A percentile compares a stretch with the other conserved stretches of the same genome.
phyloP scores from a whole-genome alignment of 2,113 vertebrate species.

The Morone saxatilis region DNA sequence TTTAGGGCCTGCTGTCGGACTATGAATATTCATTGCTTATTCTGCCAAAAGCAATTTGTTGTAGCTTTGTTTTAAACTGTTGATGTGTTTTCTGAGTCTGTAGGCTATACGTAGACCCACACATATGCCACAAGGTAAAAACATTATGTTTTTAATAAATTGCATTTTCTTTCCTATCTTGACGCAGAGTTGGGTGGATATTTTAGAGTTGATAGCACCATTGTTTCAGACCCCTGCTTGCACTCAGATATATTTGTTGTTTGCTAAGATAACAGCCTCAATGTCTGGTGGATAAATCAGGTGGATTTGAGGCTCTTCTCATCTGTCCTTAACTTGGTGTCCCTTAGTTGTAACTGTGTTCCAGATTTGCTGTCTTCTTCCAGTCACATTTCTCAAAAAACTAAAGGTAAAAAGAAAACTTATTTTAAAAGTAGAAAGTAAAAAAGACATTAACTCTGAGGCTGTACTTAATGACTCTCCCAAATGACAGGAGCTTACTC shows the following conservation, averaged over 20 bases:
- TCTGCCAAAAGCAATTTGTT: conserved; percentile 72
- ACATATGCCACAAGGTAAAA: conserved; percentile 37
- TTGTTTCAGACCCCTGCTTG: conserved; percentile 23
- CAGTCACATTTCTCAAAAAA: conserved; percentile 35
- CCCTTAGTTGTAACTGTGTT: conserved; percentile 15
- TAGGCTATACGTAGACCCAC: conserved; percentile 36
- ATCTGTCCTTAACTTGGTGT: conserved; percentile 36
- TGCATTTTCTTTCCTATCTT: conserved; percentile 15
- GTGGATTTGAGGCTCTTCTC: conserved; percentile 21
- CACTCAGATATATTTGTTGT: conserved; percentile 35
- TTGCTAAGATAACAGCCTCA: conserved; percentile 29
- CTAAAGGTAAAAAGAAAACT: conserved; percentile 44
- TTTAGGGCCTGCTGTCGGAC: conserved; percentile 69
- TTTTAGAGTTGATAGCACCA: conserved; percentile 22
- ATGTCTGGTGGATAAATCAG: conserved; percentile 15
- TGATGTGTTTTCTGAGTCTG: conserved; percentile 63
- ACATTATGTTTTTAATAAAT: conserved; percentile 39
- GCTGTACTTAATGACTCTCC: conserved; percentile 68
- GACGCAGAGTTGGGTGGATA: conserved; percentile 2
- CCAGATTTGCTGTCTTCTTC: conserved; percentile 44
- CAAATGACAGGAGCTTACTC: conserved; percentile 62
- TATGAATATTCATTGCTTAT: conserved; percentile 76
- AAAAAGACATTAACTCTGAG: conserved; percentile 56
- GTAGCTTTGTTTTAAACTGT: conserved; percentile 63
- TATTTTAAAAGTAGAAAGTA: conserved; percentile 44